Evolutionary conservation across 2,797 vertebrate species (phyloP), one percentile per base, ranked within the genome.

Genomic region (Octomys mimax): DNA sequence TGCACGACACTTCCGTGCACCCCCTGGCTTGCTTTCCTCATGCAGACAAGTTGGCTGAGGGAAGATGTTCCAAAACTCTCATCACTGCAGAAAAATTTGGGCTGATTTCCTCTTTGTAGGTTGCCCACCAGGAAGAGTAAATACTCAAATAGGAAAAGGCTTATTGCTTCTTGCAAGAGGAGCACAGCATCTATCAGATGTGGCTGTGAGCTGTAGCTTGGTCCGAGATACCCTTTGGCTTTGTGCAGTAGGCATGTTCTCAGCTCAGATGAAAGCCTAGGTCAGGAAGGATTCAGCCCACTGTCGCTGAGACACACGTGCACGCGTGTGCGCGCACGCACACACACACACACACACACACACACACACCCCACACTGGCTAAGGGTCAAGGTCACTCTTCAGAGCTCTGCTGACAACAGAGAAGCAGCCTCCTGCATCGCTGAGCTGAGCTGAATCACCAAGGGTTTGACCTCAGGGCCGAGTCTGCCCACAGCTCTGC

Each of bases 381-480:
- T 26, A 16, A 42, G 73, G 42, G 12, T 39, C 24, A 4, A 12
- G 36, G 42, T 46, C 42, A 46, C 22, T 26, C 71, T 46, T 42
- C 5, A 3, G 22, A 5, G 39, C 31, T 19, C 33, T 81, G 26
- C 3, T 18, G 6, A 84, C 85, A 57, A 36, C 68, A 14, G 4
- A 6, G 24, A 79, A 46, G 42, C 6, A 6, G 28, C 68, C 13
- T 28, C 85, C 7, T 11, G 6, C 1, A 6, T 0, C 2, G 2
- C 2, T 0, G 46, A 26, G 2, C 36, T 24, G 19, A 33, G 6
- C 42, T 3, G 1, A 3, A 5, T 5, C n/a, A 3, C 4, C 4
- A n/a, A 5, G 33, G 2, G 4, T 42, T 36, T 68, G 36, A 28
- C 11, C 18, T 36, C 6, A 42, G 12, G 33, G 84, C 1, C 49